Evolutionary conservation across 2,888 invertebrate species (phyloP), one percentile per base, ranked within the genome.

Genomic region (Camptogramma bilineatum): DNA sequence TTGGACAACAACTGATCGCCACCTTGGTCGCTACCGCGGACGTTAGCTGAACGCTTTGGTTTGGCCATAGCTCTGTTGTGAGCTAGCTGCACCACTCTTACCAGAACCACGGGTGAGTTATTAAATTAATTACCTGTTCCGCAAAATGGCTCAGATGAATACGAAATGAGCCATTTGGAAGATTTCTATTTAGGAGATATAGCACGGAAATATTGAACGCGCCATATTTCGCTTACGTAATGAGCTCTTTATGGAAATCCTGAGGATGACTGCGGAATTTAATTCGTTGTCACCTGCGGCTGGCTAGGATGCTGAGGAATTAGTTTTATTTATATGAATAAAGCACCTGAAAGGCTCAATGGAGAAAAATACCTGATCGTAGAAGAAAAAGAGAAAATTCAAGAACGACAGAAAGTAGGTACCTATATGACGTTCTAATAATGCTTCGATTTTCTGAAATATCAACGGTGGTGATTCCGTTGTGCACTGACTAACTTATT

Each of bases 71-170:
- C n/a, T n/a, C n/a, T 48, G 13, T 10, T 17, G 13, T 57, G 24
- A 51, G 28, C 31, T 18, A 46, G 52, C 52, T 52, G 24, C 42
- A 9, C 21, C 8, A 19, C 9, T 50, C 0, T 28, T n/a, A n/a
- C 50, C 17, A 9, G 34, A 48, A 21, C 39, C 55, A 16, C 48
- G 53, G 64, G 62, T 64, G 66, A 70, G 67, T 71, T 70, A 73
- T 73, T 71, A 69, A 71, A 73, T 73, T 71, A 73, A 73, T 70
- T 70, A 71, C 71, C 64, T 69, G 64, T 60, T 69, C 68, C 68
- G 61, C 48, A 64, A 64, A 65, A 68, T 60, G 62, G 66, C 62
- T 62, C 64, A 67, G 63, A 72, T 68, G 72, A 72, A 72, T 72
- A 66, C 68, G 64, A 68, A 72, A 72, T 65, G 70, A 68, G 63